These are phyloP conservation scores for Myathropa florea DNA, from an alignment of 2,888 invertebrate species.

Conservation along the genomic window DNA sequence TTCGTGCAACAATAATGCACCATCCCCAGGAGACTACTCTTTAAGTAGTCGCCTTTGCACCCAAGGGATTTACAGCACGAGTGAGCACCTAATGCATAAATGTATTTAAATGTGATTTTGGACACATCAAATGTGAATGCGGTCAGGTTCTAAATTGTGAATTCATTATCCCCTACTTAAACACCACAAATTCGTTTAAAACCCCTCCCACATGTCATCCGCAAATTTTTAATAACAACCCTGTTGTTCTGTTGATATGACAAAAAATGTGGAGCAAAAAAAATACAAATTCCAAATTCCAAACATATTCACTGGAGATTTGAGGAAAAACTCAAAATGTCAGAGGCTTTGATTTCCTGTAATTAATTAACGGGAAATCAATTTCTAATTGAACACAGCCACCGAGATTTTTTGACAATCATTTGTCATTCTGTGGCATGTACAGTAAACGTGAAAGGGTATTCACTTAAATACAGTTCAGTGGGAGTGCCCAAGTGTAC, in stretches of 20 bases:
- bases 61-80: not conserved
- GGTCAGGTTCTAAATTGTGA: not conserved
- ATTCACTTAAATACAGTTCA: too few species aligned
- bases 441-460: not conserved
- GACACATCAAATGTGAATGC: not conserved
- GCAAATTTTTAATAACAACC: too few species aligned
- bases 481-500: not conserved
- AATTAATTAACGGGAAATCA: slow-evolving; percentile 19
- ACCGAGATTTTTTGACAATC: not conserved
- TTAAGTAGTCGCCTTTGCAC: not conserved
- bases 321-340: not conserved
- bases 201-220: too few species aligned
- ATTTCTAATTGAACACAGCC: slow-evolving; percentile 3
- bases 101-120: not conserved
- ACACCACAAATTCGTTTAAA: not conserved
- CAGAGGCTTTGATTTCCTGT: not conserved
- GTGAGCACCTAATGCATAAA: not conserved
- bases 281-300: too few species aligned
- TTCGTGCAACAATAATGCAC: too few species aligned
- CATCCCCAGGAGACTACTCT: not conserved
- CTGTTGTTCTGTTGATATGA: too few species aligned
- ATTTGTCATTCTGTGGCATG: not conserved
- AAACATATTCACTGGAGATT: not conserved
- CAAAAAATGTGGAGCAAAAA: too few species aligned
- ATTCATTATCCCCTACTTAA: not conserved